Evolutionary conservation across 1,140 invertebrate genomes (phyloP), one percentile per base, ranked within the genome.

Genomic region (Drosophila lowei): DNA sequence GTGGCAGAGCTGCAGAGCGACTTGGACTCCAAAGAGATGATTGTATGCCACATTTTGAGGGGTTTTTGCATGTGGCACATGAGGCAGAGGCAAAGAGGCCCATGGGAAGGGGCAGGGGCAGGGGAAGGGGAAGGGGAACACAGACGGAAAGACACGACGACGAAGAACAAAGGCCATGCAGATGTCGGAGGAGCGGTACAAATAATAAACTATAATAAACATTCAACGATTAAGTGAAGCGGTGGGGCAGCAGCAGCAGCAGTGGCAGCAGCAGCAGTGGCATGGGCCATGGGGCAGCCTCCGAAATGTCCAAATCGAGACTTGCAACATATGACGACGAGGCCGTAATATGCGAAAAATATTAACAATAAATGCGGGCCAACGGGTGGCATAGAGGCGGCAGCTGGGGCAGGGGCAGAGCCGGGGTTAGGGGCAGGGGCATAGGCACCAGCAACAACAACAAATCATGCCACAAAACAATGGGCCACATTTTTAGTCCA

Each of bases 401-500:
- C 3, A 38, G 38, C 34, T 4, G 11, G 3, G 16, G 13, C 2
- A 18, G 16, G 7, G 6, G 18, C 2, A n/a, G 13, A 2, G 21
- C 2, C 21, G 13, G 67, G n/a, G 54, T n/a, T 30, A 8, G 18
- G 2, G 28, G 34, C 30, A 11, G 30, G 9, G 16, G 13, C 1
- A n/a, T n/a, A 6, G 6, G 18, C 2, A 18, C 9, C 50, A 38
- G 63, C 43, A 64, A 58, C 65, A 78, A 72, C 89, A 90, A 90
- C 89, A 90, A 90, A 90, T 90, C 89, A 90, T 90, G 80, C 75
- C 56, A 13, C 80, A 77, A 89, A 86, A 90, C 89, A 90, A 90
- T 90, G 89, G 88, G 84, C 84, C 76, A 90, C 81, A 89, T 85
- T 86, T 81, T 85, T 76, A 81, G 62, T 75, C 63, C 46, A 43